Conservation (phyloP, 2,797 vertebrate species). For the Paedocypris micromegethes region DNA sequence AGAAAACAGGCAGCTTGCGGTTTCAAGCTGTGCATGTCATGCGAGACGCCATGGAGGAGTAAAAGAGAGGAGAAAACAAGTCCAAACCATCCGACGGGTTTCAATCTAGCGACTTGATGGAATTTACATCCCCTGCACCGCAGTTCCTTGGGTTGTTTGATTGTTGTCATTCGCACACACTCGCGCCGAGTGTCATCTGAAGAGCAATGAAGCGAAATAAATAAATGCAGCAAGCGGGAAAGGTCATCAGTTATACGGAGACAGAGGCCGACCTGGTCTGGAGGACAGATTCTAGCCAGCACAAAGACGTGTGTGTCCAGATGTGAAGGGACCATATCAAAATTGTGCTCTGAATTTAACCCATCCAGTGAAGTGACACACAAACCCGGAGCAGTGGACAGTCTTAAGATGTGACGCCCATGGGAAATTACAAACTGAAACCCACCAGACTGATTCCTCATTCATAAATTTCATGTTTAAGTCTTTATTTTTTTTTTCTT, state of each 20-base stretch:
- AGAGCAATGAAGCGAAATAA: slow-evolving; percentile 18
- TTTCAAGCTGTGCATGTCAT: slow-evolving; percentile 22
- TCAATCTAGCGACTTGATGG: slow-evolving; percentile 6
- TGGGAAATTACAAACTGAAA: no score
- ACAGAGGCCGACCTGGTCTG: slow-evolving; percentile 20
- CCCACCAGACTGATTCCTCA: no score
- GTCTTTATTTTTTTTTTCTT: no score
- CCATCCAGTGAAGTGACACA: no score
- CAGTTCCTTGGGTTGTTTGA: slow-evolving; percentile 29
- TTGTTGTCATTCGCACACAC: slow-evolving; percentile 27
- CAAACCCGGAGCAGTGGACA: no score
- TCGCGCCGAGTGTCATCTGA: background rate
- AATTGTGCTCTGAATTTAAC: background rate
- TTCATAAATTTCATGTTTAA: no score
- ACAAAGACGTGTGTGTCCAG: background rate
- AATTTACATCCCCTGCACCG: background rate
- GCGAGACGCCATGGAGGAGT: slow-evolving; percentile 7
- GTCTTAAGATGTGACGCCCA: no score
- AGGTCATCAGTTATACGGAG: slow-evolving; percentile 31
- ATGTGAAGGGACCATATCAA: background rate
- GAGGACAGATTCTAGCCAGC: slow-evolving; percentile 32
- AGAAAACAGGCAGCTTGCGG: background rate
- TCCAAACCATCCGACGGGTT: slow-evolving; percentile 19
- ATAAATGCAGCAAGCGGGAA: slow-evolving; percentile 8
- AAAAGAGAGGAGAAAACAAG: background rate